A percentile compares a stretch with the other conserved stretches of the same genome.
Conservation (phyloP, 2,888 invertebrate species). For the Cyrtodaria siliqua region DNA sequence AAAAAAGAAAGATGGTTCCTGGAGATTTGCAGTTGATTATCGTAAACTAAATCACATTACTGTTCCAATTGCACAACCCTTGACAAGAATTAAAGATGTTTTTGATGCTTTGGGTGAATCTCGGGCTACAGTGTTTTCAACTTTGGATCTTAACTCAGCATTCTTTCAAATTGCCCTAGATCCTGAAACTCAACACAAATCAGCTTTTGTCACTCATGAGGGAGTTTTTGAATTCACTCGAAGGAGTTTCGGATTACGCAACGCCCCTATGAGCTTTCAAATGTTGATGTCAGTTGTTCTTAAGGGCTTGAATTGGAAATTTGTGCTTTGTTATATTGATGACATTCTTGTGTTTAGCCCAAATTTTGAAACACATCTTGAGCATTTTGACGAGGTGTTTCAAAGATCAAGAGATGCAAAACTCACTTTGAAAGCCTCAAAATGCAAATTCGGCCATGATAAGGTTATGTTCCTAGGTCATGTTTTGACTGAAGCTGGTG, state of each 20-base stretch:
- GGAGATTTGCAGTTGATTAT: constrained; percentile 61
- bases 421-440: constrained; percentile 55
- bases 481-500: constrained; percentile 45
- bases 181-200: constrained; percentile 60
- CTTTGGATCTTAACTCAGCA: constrained; percentile 47
- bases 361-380: constrained; percentile 48
- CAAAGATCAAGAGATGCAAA: constrained; percentile 41
- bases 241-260: constrained; percentile 57
- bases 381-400: constrained; percentile 54
- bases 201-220: constrained; percentile 63
- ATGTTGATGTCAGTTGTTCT: constrained; percentile 38
- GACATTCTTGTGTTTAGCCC: no score
- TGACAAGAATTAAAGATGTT: constrained; percentile 56
- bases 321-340: no score
- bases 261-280: constrained; percentile 59
- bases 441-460: constrained; percentile 52
- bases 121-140: constrained; percentile 44
- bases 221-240: constrained; percentile 49
- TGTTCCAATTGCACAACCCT: constrained; percentile 57
- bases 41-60: constrained; percentile 58
- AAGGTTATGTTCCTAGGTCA: constrained; percentile 58
- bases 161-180: constrained; percentile 54
- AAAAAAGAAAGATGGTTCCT: constrained; percentile 48
- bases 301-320: neutral
- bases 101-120: constrained; percentile 52